Evolutionary conservation across 2,888 invertebrate genomes (phyloP).

Genomic region (Tenthredo scrophulariae): DNA sequence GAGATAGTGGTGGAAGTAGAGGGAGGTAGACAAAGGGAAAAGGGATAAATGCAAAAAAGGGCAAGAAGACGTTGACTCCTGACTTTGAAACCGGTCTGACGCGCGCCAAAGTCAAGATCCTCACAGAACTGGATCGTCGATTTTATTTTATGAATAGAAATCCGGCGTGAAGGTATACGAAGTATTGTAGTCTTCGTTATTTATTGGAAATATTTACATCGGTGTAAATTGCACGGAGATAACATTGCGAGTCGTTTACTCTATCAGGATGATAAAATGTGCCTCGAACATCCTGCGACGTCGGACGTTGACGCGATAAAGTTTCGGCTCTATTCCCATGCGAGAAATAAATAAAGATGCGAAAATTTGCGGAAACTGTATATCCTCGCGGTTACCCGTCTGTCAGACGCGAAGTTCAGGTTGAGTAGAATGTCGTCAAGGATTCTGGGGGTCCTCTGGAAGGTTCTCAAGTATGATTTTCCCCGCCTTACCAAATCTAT

Average conservation of each 20-base stretch:
- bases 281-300: background rate
- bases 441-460: background rate
- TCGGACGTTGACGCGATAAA: background rate
- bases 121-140: background rate
- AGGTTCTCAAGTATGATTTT: slow-evolving; percentile 14
- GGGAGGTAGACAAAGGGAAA: slow-evolving; percentile 47
- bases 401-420: slow-evolving; percentile 5
- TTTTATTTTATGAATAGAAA: slow-evolving; percentile 47
- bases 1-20: background rate
- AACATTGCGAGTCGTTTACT: background rate
- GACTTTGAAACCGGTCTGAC: slow-evolving; percentile 51
- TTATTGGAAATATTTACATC: background rate
- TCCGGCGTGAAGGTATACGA: background rate
- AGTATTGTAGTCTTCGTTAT: background rate
- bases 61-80: slow-evolving; percentile 51
- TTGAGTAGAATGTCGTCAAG: background rate
- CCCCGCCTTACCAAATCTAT: slow-evolving; percentile 34
- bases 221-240: background rate
- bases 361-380: background rate
- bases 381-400: background rate
- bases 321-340: background rate
- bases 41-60: slow-evolving; percentile 44
- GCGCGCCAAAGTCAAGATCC: slow-evolving; percentile 31
- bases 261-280: background rate
- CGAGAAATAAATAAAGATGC: slow-evolving; percentile 23